Evolutionary conservation across 2,797 vertebrate genomes (phyloP).

Genomic region (Emys orbicularis): DNA sequence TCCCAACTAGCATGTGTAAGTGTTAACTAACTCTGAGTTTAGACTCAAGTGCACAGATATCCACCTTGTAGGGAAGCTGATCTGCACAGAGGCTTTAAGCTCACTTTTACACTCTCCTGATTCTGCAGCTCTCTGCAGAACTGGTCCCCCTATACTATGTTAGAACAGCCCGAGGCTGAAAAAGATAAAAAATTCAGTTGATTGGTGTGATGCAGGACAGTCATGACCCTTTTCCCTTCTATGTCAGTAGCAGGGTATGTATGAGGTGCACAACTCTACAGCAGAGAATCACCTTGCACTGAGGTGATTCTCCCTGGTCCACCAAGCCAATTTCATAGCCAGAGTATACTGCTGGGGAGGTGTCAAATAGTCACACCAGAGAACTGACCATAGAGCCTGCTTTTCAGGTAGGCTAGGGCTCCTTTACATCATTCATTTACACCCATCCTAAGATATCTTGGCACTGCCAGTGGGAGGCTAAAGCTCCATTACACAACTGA

Average conservation of each 20-base stretch:
- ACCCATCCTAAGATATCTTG: conserved; percentile 4
- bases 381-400: not conserved
- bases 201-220: not conserved
- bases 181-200: not conserved
- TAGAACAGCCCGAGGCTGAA: too few relatives aligned
- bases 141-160: not conserved
- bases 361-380: not conserved
- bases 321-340: not conserved
- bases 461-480: not conserved
- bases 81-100: too few relatives aligned
- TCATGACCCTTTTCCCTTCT: conserved; percentile 10
- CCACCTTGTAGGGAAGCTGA: too few relatives aligned
- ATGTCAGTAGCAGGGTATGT: not conserved
- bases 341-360: not conserved
- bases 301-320: not conserved
- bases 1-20: too few relatives aligned
- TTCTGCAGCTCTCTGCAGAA: not conserved
- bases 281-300: not conserved
- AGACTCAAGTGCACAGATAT: too few relatives aligned
- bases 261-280: not conserved
- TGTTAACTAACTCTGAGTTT: too few relatives aligned
- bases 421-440: conserved; percentile 5
- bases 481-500: not conserved
- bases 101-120: too few relatives aligned
- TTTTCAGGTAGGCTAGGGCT: conserved; percentile 1